phyloP scores from a whole-genome alignment of 2,113 vertebrate species.

The Gymnocephalus cernua region DNA sequence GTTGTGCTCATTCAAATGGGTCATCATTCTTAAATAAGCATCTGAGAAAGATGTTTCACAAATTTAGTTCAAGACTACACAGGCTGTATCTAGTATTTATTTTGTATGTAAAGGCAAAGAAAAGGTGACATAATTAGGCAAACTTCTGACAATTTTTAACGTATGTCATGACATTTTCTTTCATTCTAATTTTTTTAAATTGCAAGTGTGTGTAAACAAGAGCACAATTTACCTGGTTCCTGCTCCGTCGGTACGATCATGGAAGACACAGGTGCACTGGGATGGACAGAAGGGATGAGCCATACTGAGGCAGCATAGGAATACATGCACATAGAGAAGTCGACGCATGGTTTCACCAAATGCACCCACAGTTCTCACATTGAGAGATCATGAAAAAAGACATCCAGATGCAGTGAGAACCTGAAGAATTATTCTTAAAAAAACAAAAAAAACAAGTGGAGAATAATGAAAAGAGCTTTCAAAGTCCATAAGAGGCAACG shows the following conservation, averaged over 20 bases:
- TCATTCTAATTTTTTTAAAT: not conserved
- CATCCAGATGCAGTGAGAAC: slow-evolving; percentile 54
- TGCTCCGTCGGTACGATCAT: slow-evolving; percentile 86
- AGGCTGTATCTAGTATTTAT: not conserved
- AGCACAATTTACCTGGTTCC: slow-evolving; percentile 88
- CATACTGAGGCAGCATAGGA: slow-evolving; percentile 81
- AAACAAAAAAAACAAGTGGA: slow-evolving; percentile 38
- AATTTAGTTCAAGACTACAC: not conserved
- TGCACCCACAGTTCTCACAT: slow-evolving; percentile 60
- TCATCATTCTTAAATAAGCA: not conserved
- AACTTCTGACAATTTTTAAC: not conserved
- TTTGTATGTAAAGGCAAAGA: not conserved
- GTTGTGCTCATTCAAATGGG: not conserved
- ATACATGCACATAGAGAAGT: slow-evolving; percentile 81
- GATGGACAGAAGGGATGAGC: slow-evolving; percentile 90
- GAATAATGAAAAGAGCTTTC: slow-evolving; percentile 41
- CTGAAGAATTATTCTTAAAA: slow-evolving; percentile 25
- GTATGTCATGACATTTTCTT: not conserved
- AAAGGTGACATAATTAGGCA: not conserved
- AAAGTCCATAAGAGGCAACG: slow-evolving; percentile 47
- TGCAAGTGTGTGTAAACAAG: not conserved
- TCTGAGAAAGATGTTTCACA: not conserved
- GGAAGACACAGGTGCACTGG: slow-evolving; percentile 91
- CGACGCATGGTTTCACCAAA: slow-evolving; percentile 84
- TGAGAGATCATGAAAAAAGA: slow-evolving; percentile 55